Base-by-base conservation (phyloP, 2,113 vertebrate genomes). In the Platanista minor region DNA sequence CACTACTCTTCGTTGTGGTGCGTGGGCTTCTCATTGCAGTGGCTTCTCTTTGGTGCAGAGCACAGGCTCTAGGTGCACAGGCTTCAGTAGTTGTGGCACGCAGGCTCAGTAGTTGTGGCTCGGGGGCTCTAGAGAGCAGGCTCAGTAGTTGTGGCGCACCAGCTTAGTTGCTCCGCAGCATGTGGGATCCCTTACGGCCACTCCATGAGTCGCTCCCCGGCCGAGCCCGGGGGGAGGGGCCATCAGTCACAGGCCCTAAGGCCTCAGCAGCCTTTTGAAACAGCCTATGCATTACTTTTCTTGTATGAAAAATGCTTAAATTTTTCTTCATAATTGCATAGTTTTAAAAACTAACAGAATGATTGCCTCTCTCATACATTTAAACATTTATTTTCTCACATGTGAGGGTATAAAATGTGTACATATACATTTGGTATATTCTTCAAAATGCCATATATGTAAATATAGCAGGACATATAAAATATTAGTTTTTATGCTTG, bases 201-300 rank as follows among this genome's bases (percentile, higher is more conserved):
- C 93, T 83, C 91, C 96, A 92, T 80, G 59, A 31, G 83, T 46
- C 10, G 41, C 71, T 88, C 94, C 72, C 77, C 72, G 57, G 49
- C 86, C 43, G 33, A 36, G 64, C 78, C 52, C 46, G 14, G 8
- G 36, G 59, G 75, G 46, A 20, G 29, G 29, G 62, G 91, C 49
- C 21, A 23, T 43, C 96, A 66, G 61, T 25, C n/a, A 71, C 31
- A 43, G 21, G 39, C 17, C 69, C 69, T 20, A 57, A 29, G 27
- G 46, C 83, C 87, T 23, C 80, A 5, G 49, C 95, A 20, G 83
- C 97, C 96, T 97, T 91, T 97, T 89, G 61, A 96, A 94, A 91
- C 43, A 78, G 96, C 94, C 52, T 52, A 52, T 52, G 15, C 15
- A 52, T 52, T 57, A 21, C 1, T 66, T 83, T 84, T 67, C 49